These are phyloP conservation scores for Apis mellifera DNA, from an alignment of 1,140 invertebrate genomes.

Conservation along the genomic window DNA sequence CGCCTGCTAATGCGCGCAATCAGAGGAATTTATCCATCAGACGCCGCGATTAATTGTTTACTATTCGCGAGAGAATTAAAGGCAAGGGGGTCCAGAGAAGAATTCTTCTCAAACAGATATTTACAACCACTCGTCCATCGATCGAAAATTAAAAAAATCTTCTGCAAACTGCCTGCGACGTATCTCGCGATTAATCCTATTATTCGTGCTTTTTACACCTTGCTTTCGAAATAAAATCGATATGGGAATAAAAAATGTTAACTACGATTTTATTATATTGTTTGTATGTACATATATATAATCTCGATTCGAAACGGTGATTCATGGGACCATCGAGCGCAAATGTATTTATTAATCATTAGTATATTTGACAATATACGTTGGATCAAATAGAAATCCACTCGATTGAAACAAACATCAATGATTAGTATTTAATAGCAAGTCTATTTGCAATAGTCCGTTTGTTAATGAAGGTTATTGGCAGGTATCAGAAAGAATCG, in stretches of 20 bases:
- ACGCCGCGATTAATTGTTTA: slow-evolving; percentile 34
- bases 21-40: slow-evolving; percentile 40
- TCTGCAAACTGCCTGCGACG: background rate
- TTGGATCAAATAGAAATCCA: background rate
- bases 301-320: background rate
- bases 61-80: slow-evolving; percentile 23
- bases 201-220: no score
- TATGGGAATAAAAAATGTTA: no score
- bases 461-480: background rate
- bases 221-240: no score
- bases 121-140: background rate
- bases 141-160: background rate
- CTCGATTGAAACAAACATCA: background rate
- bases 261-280: no score
- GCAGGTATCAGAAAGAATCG: background rate
- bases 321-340: background rate
- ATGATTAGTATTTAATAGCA: slow-evolving; percentile 21
- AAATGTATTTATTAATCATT: background rate
- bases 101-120: background rate
- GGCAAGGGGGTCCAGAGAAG: slow-evolving; percentile 15
- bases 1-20: slow-evolving; percentile 21
- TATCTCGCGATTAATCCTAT: no score
- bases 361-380: background rate
- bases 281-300: no score
- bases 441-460: background rate